phyloP scores from a whole-genome alignment of 2,113 vertebrate species.

The rabbit (Oryctolagus cuniculus) region mOryCun1.1 NC_091448.1:41639001-41639500 shows the following conservation, averaged over 20 bases:
- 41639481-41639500: neutral
- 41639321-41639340: neutral
- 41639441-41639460: slow-evolving; percentile 54
- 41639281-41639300: neutral
- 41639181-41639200: slow-evolving; percentile 68
- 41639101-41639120: slow-evolving; percentile 60
- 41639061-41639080: slow-evolving; percentile 17
- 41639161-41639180: slow-evolving; percentile 72
- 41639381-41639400: neutral
- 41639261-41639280: slow-evolving; percentile 4
- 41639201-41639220: slow-evolving; percentile 66
- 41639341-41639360: slow-evolving; percentile 4
- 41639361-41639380: neutral
- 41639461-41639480: neutral
- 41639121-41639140: slow-evolving; percentile 81
- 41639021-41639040: slow-evolving; percentile 67
- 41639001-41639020: slow-evolving; percentile 53
- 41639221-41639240: slow-evolving; percentile 10
- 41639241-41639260: neutral
- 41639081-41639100: slow-evolving; percentile 22
- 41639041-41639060: slow-evolving; percentile 17
- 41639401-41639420: neutral
- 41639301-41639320: neutral
- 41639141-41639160: slow-evolving; percentile 73
- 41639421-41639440: neutral